Conservation (phyloP, 2,888 invertebrate species). For the Yponomeuta evonymella region DNA sequence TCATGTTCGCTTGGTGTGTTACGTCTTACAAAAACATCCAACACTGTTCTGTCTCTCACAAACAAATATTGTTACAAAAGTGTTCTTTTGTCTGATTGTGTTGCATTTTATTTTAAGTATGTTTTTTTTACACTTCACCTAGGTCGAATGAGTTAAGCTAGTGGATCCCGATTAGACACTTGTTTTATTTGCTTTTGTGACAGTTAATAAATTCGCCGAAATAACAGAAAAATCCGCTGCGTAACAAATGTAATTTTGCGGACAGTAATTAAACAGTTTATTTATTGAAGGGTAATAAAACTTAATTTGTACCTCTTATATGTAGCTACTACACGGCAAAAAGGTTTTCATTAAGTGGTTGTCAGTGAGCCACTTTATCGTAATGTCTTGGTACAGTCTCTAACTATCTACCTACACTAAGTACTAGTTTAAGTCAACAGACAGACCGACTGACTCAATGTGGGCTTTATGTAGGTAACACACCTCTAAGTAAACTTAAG, state of each 20-base stretch:
- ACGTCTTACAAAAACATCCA: not conserved
- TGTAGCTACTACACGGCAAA: too few relatives aligned
- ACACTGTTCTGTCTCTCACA: not conserved
- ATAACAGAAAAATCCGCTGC: too few relatives aligned
- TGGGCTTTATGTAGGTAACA: not conserved
- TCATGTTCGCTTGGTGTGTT: not conserved
- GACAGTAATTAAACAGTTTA: too few relatives aligned
- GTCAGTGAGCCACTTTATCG: too few relatives aligned
- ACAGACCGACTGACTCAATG: not conserved
- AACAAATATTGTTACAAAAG: not conserved
- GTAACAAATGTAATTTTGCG: too few relatives aligned
- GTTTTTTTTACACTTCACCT: not conserved
- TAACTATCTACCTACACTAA: too few relatives aligned
- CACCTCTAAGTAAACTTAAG: too few relatives aligned
- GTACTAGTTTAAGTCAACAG: not conserved
- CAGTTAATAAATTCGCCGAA: too few relatives aligned
- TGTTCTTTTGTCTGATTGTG: not conserved
- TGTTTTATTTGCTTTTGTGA: not conserved
- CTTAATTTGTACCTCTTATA: too few relatives aligned
- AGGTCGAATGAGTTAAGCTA: not conserved
- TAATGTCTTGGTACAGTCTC: too few relatives aligned
- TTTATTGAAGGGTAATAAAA: too few relatives aligned
- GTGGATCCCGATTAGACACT: not conserved
- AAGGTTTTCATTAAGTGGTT: too few relatives aligned
- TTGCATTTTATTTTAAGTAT: not conserved